Evolutionary conservation across 2,797 vertebrate species (phyloP), one percentile per base, ranked within the genome.

Genomic region (Acrossocheilus wenchowensis): DNA sequence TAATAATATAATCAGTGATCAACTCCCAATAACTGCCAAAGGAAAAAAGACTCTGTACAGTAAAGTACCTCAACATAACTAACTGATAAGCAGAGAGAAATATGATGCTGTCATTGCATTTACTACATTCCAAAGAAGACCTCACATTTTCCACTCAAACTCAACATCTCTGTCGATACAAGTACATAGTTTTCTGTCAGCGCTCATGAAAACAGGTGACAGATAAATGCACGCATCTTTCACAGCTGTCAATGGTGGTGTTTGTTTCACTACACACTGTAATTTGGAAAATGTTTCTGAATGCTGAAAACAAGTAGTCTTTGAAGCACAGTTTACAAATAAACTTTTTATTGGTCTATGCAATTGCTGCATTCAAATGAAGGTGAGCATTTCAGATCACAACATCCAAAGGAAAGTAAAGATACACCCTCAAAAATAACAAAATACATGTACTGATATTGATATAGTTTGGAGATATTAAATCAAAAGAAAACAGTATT

Each of bases 401-500:
- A 30, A 73, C 5, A 71, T 62, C 68, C 68, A 80, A 41, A 60
- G 14, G 23, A 85, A 79, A 78, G 21, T 8, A 78, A 36, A 82
- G 80, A 66, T 21, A 57, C 64, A 85, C 77, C 78, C 26, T 64
- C 30, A 72, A 39, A 30, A 41, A 50, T 71, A 1, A 79, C 17
- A 54, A 43, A 78, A 52, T 23, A 54, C 6, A 30, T 23, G 34
- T 71, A 5, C 30, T 4, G 60, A 71, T 72, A 14, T 64, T 4
- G 60, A 71, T 72, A 14, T 26, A 23, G 41, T 72, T 86, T 68
- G 39, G 88, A 90, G 90, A 92, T 93, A 93, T 92, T 91, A 93
- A 95, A 92, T 92, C 94, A 93, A 95, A 93, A 92, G 91, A 89
- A 93, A 92, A 88, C 90, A 91, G 92, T 93, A 92, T 93, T 84